Percentiles rank a stretch among this genome's conserved stretches.
Evolutionary conservation across 2,113 vertebrate species (phyloP).

Genomic region (Pterophyllum scalare): DNA sequence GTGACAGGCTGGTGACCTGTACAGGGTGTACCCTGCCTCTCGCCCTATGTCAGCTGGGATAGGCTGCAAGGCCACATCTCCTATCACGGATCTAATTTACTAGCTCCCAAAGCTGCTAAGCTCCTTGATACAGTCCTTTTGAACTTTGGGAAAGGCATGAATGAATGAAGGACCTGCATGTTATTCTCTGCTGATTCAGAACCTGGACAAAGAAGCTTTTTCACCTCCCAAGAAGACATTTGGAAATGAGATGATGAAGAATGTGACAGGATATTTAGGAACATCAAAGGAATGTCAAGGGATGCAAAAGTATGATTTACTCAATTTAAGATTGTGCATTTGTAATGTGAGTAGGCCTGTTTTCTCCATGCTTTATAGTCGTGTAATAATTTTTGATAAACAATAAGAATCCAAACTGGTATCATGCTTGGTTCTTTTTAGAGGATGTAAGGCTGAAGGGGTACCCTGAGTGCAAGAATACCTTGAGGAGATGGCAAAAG

Average conservation of each 20-base stretch:
- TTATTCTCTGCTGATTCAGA: background rate
- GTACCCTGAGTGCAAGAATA: background rate
- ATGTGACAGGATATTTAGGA: background rate
- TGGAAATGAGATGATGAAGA: background rate
- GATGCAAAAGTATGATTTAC: background rate
- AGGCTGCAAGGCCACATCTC: background rate
- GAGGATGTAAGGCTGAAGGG: background rate
- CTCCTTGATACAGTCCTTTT: background rate
- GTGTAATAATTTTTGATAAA: background rate
- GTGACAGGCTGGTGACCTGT: too few relatives aligned
- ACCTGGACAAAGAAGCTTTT: background rate
- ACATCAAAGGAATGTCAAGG: background rate
- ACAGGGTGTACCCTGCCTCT: too few relatives aligned
- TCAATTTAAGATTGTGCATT: background rate
- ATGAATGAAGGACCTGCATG: background rate
- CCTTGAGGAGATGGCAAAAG: background rate
- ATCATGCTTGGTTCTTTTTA: background rate
- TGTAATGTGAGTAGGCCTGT: background rate
- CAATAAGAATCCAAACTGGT: background rate
- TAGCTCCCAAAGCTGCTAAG: background rate
- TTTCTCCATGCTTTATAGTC: background rate
- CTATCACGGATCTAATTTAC: background rate
- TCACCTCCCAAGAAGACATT: background rate
- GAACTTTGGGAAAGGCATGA: background rate
- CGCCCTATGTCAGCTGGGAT: too few relatives aligned